A percentile compares a stretch with the other conserved stretches of the same genome.
These are phyloP conservation scores for Ennomos quercinarius DNA, from an alignment of 2,888 invertebrate species.

Conservation along the genomic window DNA sequence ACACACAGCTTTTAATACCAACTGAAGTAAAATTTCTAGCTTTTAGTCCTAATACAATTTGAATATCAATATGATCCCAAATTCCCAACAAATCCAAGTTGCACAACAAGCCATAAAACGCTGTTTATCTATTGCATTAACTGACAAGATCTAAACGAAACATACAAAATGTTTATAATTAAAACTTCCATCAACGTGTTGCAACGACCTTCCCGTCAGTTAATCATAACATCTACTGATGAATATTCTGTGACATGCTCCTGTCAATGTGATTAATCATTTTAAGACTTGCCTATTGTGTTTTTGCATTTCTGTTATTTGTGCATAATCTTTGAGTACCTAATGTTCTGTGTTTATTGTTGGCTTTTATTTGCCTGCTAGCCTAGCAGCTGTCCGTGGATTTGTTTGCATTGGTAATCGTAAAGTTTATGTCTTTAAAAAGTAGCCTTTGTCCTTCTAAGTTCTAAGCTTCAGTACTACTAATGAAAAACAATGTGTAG, in stretches of 20 bases:
- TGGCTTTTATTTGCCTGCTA: conserved; percentile 8
- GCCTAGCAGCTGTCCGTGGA: too few species aligned
- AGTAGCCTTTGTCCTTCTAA: too few species aligned
- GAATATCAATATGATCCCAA: not conserved
- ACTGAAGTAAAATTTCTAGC: too few species aligned
- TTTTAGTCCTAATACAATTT: not conserved
- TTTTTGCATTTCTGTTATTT: conserved; percentile 21
- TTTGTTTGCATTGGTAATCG: too few species aligned
- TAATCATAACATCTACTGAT: conserved; percentile 15
- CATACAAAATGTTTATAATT: conserved; percentile 38
- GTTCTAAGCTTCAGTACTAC: too few species aligned
- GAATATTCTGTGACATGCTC: conserved; percentile 17
- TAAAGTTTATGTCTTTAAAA: too few species aligned
- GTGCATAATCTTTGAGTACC: conserved; percentile 22
- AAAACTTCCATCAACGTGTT: conserved; percentile 34
- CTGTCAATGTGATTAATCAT: conserved; percentile 29
- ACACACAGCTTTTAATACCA: too few species aligned
- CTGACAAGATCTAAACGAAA: conserved; percentile 27
- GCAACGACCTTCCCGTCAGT: conserved; percentile 32
- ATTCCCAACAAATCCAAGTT: conserved; percentile 12
- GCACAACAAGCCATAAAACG: conserved; percentile 29
- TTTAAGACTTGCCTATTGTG: conserved; percentile 20
- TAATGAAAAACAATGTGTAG: too few species aligned
- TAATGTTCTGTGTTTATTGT: conserved; percentile 21
- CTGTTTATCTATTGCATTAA: conserved; percentile 27